A percentile compares a stretch with the other conserved stretches of the same genome.
Evolutionary conservation across 2,797 vertebrate genomes (phyloP).

Genomic region (Myripristis murdjan): DNA sequence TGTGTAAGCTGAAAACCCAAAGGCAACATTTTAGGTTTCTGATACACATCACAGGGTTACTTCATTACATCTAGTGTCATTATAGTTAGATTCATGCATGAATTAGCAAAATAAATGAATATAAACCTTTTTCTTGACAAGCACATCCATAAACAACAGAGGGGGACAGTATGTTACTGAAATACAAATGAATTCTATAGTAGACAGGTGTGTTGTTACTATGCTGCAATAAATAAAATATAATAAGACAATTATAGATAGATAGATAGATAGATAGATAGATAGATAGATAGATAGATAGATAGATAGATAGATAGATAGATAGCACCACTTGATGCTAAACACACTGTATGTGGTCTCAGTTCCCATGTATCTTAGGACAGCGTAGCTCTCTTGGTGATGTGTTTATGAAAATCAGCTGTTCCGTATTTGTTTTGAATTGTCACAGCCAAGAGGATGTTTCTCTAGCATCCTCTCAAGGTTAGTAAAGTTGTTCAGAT

Average conservation of each 20-base stretch:
- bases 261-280: no score
- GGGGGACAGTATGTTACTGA: conserved; percentile 64
- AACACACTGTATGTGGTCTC: conserved; percentile 43
- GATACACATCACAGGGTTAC: conserved; percentile 80
- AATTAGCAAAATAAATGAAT: conserved; percentile 82
- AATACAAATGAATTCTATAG: conserved; percentile 71
- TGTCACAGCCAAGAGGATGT: conserved; percentile 72
- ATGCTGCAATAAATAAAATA: conserved; percentile 66
- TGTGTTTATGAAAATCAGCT: conserved; percentile 79
- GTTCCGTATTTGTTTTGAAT: conserved; percentile 74
- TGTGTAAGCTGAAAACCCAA: conserved; percentile 74
- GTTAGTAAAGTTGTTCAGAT: conserved; percentile 77
- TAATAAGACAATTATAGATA: conserved; percentile 63
- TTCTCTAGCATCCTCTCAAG: conserved; percentile 71
- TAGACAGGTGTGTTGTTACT: conserved; percentile 76
- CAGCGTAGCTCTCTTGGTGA: conserved; percentile 65
- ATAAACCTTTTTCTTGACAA: conserved; percentile 77
- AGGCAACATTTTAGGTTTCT: conserved; percentile 77
- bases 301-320: no score
- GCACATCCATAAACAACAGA: conserved; percentile 77
- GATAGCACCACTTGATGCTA: conserved; percentile 45
- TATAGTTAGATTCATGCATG: conserved; percentile 71
- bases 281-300: no score
- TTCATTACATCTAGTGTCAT: conserved; percentile 79
- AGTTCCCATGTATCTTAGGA: conserved; percentile 72